Base-by-base conservation (phyloP, 2,888 invertebrate species). In the Sphecodes monilicornis region DNA sequence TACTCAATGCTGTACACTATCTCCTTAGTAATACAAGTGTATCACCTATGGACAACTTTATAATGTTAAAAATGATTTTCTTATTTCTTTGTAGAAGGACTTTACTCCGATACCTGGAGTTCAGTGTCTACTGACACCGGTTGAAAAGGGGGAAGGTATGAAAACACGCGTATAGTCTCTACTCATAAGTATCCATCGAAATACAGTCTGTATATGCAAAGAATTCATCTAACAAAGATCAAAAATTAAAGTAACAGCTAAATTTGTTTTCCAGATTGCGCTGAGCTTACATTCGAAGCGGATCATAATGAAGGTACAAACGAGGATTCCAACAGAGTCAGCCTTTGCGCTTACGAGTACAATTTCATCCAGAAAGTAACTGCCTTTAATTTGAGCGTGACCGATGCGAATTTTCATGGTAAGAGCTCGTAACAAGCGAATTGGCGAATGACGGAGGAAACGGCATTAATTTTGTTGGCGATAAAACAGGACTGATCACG, bases 331-430 rank as follows among this genome's bases (percentile, higher is more conserved):
- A 88, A 90, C n/a, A 90, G 91, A 76, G 89, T 94, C 18, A 85
- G 85, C n/a, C 82, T 94, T 68, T 86, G 86, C 3, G 91, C 93
- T 16, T 94, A 94, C n/a, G 87, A 92, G 1, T 86, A 90, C 57
- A 74, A 43, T 76, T 73, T 10, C 75, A 80, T 2, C 80, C 69
- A 60, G 29, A 92, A 87, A 87, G 29, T 88, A 5, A 93, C 93
- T 13, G 93, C 94, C 10, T 94, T 94, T 43, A 94, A 94, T 88
- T 90, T 94, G 43, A 92, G 93, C 8, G 78, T 94, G 66, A 88
- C 84, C 57, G 86, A 93, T 72, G 69, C 90, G 18, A 91, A 90
- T 82, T 93, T 94, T 86, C 79, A 86, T 46, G 91, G 94, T 94
- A 87, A 92, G 92, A 86, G 64, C 16, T 39, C 2, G 13, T 3